Evolutionary conservation across 2,888 invertebrate genomes (phyloP), one percentile per base, ranked within the genome.

Genomic region (Nasonia oneida): DNA sequence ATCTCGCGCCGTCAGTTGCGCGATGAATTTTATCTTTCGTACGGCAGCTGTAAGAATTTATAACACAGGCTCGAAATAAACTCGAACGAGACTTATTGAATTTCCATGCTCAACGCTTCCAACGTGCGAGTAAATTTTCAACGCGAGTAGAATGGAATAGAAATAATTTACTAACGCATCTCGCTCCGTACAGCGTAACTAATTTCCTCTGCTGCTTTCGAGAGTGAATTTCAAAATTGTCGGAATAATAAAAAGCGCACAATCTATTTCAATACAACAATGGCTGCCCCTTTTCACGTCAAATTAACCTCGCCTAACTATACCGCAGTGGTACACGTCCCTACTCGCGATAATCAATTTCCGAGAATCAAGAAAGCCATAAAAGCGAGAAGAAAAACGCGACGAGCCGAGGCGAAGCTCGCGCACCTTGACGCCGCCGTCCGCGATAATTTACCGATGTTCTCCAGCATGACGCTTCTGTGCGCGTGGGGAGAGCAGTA

Each of bases 341-440:
- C 4, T 23, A 33, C 39, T 47, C 12, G 47, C 47, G 10, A 47
- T 39, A 77, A 77, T 82, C 75, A 82, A 82, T 82, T 82, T 82
- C 81, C 47, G 47, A 12, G 81, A 82, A 82, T 75, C 47, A 64
- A 64, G 50, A 70, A 67, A 67, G 33, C 33, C 67, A 67, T 14
- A 29, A 47, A 29, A 3, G 23, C 29, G 42, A 75, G 29, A 50
- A 50, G 42, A 73, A 64, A 64, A 64, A 67, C 64, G 61, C 61
- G 29, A 61, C 61, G 61, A 67, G 57, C n/a, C 57, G 18, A 33
- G 5, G 37, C 37, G 67, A 29, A 33, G 33, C 67, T 67, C 67
- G 67, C 4, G 23, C 39, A 71, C n/a, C 39, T 57, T n/a, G 53
- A 15, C 61, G 61, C 12, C 61, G 61, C 12, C 53, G n/a, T 2